Evolutionary conservation across 2,888 invertebrate genomes (phyloP).

Genomic region (Luffia ferchaultella): DNA sequence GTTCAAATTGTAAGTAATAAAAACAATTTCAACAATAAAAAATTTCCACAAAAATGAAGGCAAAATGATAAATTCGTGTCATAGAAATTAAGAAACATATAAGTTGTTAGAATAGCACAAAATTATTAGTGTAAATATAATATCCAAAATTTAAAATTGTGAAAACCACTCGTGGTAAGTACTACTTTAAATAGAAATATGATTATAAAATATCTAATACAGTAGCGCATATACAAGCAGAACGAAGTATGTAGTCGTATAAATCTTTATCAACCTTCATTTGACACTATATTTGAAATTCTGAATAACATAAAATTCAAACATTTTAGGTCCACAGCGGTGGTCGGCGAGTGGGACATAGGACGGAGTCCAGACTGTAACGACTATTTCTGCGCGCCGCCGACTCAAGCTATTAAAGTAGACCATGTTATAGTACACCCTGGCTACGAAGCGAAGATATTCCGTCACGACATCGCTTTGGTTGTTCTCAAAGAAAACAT

Average conservation of each 20-base stretch:
- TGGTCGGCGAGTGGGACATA: conserved; percentile 78
- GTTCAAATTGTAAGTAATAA: conserved; percentile 74
- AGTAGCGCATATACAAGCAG: too few species aligned
- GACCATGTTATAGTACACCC: conserved; percentile 82
- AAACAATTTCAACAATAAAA: not conserved
- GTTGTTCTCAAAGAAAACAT: conserved; percentile 75
- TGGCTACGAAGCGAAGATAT: conserved; percentile 72
- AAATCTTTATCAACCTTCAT: not conserved
- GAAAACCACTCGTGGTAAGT: too few species aligned
- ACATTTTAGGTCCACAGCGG: conserved; percentile 71
- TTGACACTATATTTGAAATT: not conserved
- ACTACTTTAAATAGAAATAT: too few species aligned
- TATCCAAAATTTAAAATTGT: too few species aligned
- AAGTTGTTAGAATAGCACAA: too few species aligned
- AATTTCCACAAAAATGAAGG: too few species aligned
- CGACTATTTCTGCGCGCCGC: conserved; percentile 76
- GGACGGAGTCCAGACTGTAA: conserved; percentile 79
- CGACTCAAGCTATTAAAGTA: conserved; percentile 74
- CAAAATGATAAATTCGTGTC: too few species aligned
- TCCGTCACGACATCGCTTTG: conserved; percentile 77
- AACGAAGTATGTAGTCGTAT: too few species aligned
- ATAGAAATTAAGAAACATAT: too few species aligned
- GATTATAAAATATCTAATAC: too few species aligned
- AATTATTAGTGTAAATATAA: too few species aligned
- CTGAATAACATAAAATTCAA: not conserved